phyloP scores from a whole-genome alignment of 1,140 invertebrate genomes.

The Pogonomyrmex californicus region DNA sequence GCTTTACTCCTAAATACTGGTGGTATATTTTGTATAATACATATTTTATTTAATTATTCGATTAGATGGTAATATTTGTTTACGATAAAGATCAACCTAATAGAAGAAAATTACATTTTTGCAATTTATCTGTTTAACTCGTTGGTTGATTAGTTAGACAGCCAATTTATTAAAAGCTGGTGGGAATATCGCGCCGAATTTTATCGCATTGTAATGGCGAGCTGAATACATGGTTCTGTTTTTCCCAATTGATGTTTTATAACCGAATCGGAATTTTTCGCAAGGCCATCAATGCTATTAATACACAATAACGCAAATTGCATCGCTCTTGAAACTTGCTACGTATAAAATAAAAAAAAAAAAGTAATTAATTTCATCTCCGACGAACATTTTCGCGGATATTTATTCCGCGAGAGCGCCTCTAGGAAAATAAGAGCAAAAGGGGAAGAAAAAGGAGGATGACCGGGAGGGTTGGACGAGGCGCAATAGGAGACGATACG shows the following conservation, averaged over 20 bases:
- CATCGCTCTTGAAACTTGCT: conserved; percentile 16
- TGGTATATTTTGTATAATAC: background rate
- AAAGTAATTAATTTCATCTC: conserved; percentile 57
- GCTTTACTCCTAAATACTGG: background rate
- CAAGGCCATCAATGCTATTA: conserved; percentile 41
- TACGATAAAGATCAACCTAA: background rate
- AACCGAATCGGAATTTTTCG: conserved; percentile 45
- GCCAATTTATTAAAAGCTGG: conserved; percentile 25
- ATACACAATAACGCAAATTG: conserved; percentile 61
- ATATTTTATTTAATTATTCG: background rate
- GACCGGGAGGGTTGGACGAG: background rate
- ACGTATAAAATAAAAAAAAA: conserved; percentile 1
- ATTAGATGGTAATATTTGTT: background rate
- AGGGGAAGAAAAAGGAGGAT: background rate
- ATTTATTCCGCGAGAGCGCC: conserved; percentile 52
- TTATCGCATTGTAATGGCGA: conserved; percentile 13
- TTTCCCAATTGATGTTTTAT: conserved; percentile 26
- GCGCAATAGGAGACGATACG: conserved; percentile 28
- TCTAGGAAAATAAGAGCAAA: conserved; percentile 6
- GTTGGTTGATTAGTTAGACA: conserved; percentile 32
- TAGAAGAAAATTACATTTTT: background rate
- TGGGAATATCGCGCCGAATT: conserved; percentile 10
- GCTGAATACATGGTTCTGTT: background rate
- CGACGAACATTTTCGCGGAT: conserved; percentile 46
- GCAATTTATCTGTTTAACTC: background rate